Percentiles rank a stretch among this genome's conserved stretches.
These are phyloP conservation scores for Octodon degus DNA, from an alignment of 2,113 vertebrate species.

Conservation along the genomic window DNA sequence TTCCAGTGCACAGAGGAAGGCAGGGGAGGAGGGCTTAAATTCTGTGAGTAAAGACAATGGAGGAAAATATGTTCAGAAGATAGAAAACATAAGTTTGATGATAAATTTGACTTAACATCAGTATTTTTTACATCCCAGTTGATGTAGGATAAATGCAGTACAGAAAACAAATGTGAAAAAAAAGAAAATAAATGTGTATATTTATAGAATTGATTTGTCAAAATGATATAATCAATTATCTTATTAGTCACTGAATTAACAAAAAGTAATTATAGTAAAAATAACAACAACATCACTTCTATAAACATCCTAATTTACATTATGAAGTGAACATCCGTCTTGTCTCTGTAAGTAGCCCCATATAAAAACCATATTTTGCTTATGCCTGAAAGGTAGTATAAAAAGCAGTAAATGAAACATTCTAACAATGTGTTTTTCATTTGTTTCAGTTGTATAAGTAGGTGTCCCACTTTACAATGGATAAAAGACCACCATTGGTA, in stretches of 20 bases:
- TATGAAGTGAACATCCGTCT: slow-evolving; percentile 35
- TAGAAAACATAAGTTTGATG: not conserved
- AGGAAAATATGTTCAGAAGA: not conserved
- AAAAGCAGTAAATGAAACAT: not conserved
- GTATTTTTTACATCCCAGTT: not conserved
- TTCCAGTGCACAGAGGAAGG: not conserved
- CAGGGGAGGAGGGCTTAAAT: not conserved
- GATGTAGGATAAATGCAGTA: not conserved
- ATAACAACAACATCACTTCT: not conserved
- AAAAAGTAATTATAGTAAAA: not conserved
- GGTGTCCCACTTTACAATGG: slow-evolving; percentile 37
- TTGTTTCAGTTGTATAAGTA: slow-evolving; percentile 50
- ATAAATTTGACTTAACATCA: not conserved
- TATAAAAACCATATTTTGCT: slow-evolving; percentile 5
- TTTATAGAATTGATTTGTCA: not conserved
- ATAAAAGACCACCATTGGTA: slow-evolving; percentile 36
- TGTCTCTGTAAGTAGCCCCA: not conserved
- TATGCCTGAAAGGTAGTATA: not conserved
- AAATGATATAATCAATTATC: not conserved
- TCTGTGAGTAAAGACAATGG: not conserved
- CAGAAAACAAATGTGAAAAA: not conserved
- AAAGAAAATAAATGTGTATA: not conserved
- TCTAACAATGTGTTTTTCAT: slow-evolving; percentile 33
- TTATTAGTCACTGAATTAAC: slow-evolving; percentile 6
- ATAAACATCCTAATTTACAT: not conserved